phyloP scores from a whole-genome alignment of 2,888 invertebrate genomes.

The Oxystoma pomonae region DNA sequence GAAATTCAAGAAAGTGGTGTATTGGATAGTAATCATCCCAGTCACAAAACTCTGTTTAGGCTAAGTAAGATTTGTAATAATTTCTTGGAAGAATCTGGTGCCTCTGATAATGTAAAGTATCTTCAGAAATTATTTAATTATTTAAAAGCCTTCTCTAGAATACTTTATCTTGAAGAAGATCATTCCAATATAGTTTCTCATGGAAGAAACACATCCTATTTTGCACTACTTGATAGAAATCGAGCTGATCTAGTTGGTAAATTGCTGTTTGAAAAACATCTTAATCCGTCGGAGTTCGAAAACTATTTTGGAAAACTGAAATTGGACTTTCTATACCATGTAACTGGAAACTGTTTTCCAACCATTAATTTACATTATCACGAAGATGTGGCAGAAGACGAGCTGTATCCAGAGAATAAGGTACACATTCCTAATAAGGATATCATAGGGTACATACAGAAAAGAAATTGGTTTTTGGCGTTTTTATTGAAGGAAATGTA shows the following conservation, averaged over 20 bases:
- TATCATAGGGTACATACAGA: conserved; percentile 59
- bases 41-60: conserved; percentile 51
- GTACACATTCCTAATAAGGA: conserved; percentile 49
- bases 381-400: conserved; percentile 51
- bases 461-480: conserved; percentile 65
- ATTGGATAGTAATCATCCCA: conserved; percentile 53
- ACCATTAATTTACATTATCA: conserved; percentile 52
- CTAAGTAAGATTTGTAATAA: conserved; percentile 50
- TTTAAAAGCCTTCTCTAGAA: conserved; percentile 54
- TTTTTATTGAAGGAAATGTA: conserved; percentile 64
- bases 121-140: conserved; percentile 56
- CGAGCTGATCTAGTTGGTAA: conserved; percentile 61
- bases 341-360: conserved; percentile 69
- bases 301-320: conserved; percentile 64
- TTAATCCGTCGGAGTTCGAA: conserved; percentile 66
- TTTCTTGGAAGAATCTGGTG: conserved; percentile 15
- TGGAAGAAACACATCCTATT: conserved; percentile 47
- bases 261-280: conserved; percentile 62
- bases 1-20: conserved; percentile 34
- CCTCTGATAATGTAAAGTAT: conserved; percentile 42
- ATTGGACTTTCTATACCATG: conserved; percentile 69
- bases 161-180: conserved; percentile 43
- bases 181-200: conserved; percentile 39
- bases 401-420: conserved; percentile 44
- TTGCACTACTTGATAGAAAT: conserved; percentile 52